These are phyloP conservation scores for Ia io DNA, from an alignment of 2,113 vertebrate genomes.

Conservation along the genomic window DNA sequence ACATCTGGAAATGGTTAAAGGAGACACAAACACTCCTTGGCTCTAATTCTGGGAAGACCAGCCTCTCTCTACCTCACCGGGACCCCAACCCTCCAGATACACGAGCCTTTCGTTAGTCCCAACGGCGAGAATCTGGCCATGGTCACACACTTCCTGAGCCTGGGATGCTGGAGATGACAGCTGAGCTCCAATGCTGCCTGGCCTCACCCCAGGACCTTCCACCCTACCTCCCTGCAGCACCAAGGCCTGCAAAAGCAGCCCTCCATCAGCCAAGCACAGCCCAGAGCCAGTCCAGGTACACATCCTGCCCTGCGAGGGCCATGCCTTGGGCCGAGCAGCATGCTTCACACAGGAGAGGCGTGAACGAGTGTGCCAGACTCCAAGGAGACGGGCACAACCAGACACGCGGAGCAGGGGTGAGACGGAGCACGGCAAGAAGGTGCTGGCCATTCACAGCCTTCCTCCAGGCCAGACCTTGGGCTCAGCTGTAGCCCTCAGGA, in stretches of 20 bases:
- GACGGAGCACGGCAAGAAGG: background rate
- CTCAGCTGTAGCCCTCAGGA: background rate
- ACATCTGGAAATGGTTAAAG: background rate
- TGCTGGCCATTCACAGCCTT: background rate
- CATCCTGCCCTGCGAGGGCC: accelerated
- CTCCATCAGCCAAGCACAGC: background rate
- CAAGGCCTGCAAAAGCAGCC: background rate
- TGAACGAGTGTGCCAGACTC: background rate
- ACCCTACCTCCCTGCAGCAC: background rate
- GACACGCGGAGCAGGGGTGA: background rate
- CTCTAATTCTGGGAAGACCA: background rate
- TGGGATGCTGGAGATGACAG: background rate
- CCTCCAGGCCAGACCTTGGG: slow-evolving; percentile 2
- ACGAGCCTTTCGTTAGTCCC: background rate
- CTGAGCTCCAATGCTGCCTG: background rate
- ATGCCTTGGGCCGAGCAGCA: background rate
- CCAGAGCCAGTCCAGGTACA: background rate
- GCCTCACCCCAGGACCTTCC: background rate
- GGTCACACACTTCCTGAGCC: background rate
- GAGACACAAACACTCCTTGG: background rate
- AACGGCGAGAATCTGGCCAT: background rate
- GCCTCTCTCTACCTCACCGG: background rate
- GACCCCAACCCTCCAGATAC: background rate
- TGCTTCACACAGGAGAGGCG: background rate
- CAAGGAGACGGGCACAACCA: background rate